Evolutionary conservation across 2,888 invertebrate genomes (phyloP).

Genomic region (Chouioia cunea): DNA sequence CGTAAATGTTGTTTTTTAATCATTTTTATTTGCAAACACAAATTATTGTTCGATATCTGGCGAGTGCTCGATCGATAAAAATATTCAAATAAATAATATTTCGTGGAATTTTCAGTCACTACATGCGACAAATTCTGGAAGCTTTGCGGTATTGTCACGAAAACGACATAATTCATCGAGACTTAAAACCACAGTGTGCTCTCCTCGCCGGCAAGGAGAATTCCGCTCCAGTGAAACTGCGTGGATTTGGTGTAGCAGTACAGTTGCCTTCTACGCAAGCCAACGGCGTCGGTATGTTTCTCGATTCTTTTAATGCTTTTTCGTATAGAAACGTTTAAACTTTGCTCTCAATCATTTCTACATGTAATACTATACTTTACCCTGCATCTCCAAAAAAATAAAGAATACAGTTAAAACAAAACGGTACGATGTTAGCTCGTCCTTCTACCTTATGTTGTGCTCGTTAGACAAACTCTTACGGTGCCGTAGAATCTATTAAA

Average conservation of each 20-base stretch:
- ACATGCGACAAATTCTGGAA: constrained; percentile 98
- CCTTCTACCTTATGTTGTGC: too few relatives aligned
- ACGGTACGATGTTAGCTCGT: constrained; percentile 55
- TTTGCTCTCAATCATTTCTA: constrained; percentile 20
- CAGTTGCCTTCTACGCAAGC: constrained; percentile 86
- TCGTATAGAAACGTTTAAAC: background rate
- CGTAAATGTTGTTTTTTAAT: too few relatives aligned
- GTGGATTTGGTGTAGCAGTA: constrained; percentile 97
- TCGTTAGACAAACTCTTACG: too few relatives aligned
- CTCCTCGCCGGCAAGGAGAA: constrained; percentile 96
- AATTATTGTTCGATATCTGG: too few relatives aligned
- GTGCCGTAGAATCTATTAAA: too few relatives aligned
- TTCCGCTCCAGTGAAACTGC: constrained; percentile 97
- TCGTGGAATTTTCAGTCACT: constrained; percentile 80
- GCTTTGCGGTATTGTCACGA: constrained; percentile 98
- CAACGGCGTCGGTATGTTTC: constrained; percentile 73
- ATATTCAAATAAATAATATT: background rate
- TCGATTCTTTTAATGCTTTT: background rate
- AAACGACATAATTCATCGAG: constrained; percentile 97
- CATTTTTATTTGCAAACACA: too few relatives aligned
- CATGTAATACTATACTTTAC: constrained; percentile 48
- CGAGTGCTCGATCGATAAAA: too few relatives aligned
- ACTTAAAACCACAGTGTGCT: constrained; percentile 97
- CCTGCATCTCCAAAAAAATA: constrained; percentile 50
- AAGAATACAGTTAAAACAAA: too few relatives aligned